phyloP scores from a whole-genome alignment of 2,797 vertebrate genomes.

The Prionace glauca region DNA sequence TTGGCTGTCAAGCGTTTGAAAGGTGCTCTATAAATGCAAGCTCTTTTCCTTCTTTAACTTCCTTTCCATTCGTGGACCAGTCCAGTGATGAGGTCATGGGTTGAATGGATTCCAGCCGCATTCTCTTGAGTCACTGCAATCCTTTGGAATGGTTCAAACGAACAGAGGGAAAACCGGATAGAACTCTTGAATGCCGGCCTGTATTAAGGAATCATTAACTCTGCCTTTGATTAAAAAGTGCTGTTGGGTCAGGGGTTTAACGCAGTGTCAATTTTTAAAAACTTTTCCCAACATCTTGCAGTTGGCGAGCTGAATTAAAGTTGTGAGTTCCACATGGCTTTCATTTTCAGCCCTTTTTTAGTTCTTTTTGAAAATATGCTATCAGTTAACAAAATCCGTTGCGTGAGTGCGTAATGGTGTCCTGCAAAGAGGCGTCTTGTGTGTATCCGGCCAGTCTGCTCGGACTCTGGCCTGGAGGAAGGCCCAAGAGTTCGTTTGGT shows the following conservation, averaged over 20 bases:
- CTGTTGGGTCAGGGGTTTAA: background rate
- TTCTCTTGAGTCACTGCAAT: background rate
- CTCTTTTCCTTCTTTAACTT: background rate
- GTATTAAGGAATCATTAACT: background rate
- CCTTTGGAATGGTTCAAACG: background rate
- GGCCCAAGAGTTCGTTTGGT: background rate
- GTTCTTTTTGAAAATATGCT: background rate
- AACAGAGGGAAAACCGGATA: background rate
- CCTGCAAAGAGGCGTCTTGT: background rate
- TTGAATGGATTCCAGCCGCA: background rate
- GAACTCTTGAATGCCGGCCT: background rate
- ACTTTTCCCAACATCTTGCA: background rate
- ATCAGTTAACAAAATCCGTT: background rate
- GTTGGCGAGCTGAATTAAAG: background rate
- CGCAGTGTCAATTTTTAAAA: background rate
- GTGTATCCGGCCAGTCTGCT: background rate
- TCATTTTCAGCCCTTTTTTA: background rate
- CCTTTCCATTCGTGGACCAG: background rate
- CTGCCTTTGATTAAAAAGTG: background rate
- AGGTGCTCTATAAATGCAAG: background rate
- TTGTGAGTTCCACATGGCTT: background rate
- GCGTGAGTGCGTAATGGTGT: background rate
- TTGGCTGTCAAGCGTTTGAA: background rate
- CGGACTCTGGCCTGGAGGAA: background rate
- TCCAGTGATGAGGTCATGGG: background rate